Conservation (phyloP, 2,113 vertebrate species). For the Piprites chloris region DNA sequence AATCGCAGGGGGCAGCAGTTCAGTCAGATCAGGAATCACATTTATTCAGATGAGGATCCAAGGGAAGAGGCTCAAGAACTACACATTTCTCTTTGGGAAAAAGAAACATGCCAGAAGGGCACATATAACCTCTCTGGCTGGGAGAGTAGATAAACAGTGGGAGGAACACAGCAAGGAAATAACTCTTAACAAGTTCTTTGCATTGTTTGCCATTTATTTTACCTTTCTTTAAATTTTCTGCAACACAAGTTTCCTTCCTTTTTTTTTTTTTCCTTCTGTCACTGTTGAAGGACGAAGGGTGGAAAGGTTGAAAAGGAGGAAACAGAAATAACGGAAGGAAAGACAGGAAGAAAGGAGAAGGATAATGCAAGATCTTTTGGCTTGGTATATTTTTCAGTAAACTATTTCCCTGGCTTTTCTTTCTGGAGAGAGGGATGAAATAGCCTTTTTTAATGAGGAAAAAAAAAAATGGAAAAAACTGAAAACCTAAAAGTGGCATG, state of each 20-base stretch:
- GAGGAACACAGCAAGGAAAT: not conserved
- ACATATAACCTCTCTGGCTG: not conserved
- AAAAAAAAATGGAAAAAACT: not conserved
- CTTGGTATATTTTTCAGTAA: not conserved
- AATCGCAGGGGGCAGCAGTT: not conserved
- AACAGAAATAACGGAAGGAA: not conserved
- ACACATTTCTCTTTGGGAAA: not conserved
- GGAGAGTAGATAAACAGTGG: not conserved
- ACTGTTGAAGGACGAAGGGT: not conserved
- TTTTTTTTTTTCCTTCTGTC: not conserved
- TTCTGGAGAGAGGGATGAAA: not conserved
- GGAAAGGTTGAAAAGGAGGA: not conserved
- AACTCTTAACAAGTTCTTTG: not conserved
- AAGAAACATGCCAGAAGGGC: not conserved
- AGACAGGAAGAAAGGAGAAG: not conserved
- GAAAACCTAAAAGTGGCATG: not conserved
- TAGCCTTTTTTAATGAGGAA: not conserved
- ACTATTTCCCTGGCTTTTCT: not conserved
- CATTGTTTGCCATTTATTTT: not conserved
- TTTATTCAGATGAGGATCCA: not conserved
- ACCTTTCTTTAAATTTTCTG: not conserved
- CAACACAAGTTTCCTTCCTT: not conserved
- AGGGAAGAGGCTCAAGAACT: not conserved
- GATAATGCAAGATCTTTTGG: not conserved
- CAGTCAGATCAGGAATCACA: not conserved